phyloP scores from a whole-genome alignment of 1,140 invertebrate genomes.

The Vanessa atalanta region DNA sequence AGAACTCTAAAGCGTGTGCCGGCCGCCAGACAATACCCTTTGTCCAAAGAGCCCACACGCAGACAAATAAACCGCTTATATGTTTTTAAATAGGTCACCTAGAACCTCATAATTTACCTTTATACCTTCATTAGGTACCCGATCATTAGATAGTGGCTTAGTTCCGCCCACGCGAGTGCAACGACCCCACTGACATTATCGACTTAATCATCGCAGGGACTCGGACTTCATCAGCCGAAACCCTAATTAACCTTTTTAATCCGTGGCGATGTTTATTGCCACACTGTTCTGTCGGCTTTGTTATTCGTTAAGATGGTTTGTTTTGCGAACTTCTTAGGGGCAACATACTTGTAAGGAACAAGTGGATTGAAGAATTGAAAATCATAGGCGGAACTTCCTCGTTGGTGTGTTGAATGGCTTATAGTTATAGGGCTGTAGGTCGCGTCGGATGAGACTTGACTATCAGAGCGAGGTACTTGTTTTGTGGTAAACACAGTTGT shows the following conservation, averaged over 20 bases:
- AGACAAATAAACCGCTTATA: slow-evolving; percentile 13
- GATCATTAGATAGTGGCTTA: slow-evolving; percentile 33
- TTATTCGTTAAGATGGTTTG: neutral
- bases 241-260: slow-evolving; percentile 36
- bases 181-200: slow-evolving; percentile 36
- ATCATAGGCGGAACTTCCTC: too few species aligned
- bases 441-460: too few species aligned
- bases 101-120: slow-evolving; percentile 29
- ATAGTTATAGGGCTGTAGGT: too few species aligned
- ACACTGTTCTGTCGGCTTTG: neutral
- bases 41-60: slow-evolving; percentile 12
- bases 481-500: too few species aligned
- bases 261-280: slow-evolving; percentile 5
- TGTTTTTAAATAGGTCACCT: slow-evolving; percentile 24
- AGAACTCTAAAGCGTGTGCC: neutral
- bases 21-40: slow-evolving; percentile 1
- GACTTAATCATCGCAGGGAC: slow-evolving; percentile 37
- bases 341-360: neutral
- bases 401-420: too few species aligned
- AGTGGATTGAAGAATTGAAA: too few species aligned
- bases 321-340: neutral
- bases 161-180: slow-evolving; percentile 39
- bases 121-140: slow-evolving; percentile 31
- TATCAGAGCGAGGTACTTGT: too few species aligned
- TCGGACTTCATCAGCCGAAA: slow-evolving; percentile 35